Evolutionary conservation across 2,888 invertebrate genomes (phyloP).

Genomic region (Dasypolia templi): DNA sequence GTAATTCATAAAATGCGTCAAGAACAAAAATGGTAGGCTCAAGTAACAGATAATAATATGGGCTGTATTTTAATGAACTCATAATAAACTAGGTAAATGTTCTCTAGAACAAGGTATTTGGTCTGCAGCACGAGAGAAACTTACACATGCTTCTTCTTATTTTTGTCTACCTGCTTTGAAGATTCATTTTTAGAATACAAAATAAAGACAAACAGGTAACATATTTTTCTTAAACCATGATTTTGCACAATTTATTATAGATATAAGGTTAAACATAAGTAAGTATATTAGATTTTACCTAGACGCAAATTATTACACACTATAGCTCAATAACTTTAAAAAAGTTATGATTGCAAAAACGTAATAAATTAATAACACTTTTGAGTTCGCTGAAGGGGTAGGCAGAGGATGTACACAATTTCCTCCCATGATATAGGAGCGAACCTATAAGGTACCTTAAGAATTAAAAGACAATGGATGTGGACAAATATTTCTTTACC

Average conservation of each 20-base stretch:
- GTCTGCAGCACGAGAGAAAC: conserved; percentile 53
- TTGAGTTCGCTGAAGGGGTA: background rate
- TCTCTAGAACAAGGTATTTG: conserved; percentile 52
- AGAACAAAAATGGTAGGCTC: conserved; percentile 11
- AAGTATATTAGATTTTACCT: conserved; percentile 46
- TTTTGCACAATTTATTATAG: conserved; percentile 48
- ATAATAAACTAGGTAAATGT: conserved; percentile 45
- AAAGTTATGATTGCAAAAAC: conserved; percentile 14
- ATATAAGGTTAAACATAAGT: conserved; percentile 41
- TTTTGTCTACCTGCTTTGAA: conserved; percentile 63
- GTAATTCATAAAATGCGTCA: conserved; percentile 16
- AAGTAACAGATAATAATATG: conserved; percentile 10
- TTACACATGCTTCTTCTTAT: conserved; percentile 47
- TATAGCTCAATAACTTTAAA: conserved; percentile 1
- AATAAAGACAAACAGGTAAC: conserved; percentile 67
- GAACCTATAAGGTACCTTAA: conserved; percentile 1
- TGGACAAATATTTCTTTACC: conserved; percentile 2
- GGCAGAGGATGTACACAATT: background rate
- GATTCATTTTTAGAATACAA: conserved; percentile 62
- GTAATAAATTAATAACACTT: background rate
- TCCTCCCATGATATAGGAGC: background rate
- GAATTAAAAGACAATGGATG: background rate
- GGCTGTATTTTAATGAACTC: conserved; percentile 7
- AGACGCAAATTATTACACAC: conserved; percentile 20
- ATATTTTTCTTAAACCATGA: conserved; percentile 63